Base-by-base conservation (phyloP, 2,113 vertebrate genomes). In the Psilopogon haemacephalus region DNA sequence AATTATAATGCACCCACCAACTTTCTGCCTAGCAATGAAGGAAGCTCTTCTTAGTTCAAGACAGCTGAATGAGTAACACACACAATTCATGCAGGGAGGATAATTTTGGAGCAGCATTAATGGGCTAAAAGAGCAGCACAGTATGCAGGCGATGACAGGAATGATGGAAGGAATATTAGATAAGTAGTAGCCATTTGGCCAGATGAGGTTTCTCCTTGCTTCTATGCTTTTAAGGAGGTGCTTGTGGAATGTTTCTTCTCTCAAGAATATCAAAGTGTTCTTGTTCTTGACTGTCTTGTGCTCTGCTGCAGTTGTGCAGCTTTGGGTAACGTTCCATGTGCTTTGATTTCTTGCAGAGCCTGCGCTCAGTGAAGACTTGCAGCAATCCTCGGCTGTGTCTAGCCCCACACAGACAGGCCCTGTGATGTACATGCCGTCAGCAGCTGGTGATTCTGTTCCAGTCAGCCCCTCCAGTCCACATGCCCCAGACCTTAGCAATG, bases 331-430 rank as follows among this genome's bases (percentile, higher is more conserved):
- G 1, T 50, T 68, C 40, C 42, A 6, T 54, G 38, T 89, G 46
- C 75, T 94, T 88, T 46, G 56, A 5, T 97, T 89, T 90, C 11
- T 86, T 86, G 64, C 97, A 99, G 99, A 98, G 93, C 97, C 98
- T 24, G 97, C 98, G 2, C 97, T 98, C 78, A 92, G 59, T 56
- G 98, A 98, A 24, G 98, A 99, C n/a, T 94, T 98, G 27, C 98
- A 98, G 94, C 96, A 98, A 33, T 96, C 98, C 15, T 98, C 98
- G 2, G 95, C 98, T 58, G 97, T 97, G 69, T 98, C 98, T 56
- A 98, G 98, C 92, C 98, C 99, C 11, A 98, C 98, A 8, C 98
- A 98, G 69, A 86, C 97, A 6, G 97, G 94, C 65, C 97, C 96
- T 74, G 98, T 97, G 97, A 97, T 97, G 97, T 98, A 98, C 60